phyloP scores from a whole-genome alignment of 2,113 vertebrate species.

The Sciurus niger region DNA sequence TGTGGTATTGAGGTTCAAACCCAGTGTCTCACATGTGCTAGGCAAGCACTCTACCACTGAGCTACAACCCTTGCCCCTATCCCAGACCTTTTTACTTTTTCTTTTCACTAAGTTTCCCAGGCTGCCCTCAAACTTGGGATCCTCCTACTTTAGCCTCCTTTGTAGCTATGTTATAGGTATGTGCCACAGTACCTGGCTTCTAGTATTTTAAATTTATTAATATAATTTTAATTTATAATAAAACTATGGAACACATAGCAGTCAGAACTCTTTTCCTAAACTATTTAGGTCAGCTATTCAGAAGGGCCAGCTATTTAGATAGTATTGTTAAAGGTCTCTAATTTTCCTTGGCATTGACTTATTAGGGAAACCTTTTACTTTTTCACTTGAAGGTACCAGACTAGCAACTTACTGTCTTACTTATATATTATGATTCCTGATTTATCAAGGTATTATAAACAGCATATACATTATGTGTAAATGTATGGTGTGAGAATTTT shows the following conservation, averaged over 20 bases:
- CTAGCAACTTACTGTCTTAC: neutral
- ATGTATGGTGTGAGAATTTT: neutral
- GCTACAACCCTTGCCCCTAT: too few relatives aligned
- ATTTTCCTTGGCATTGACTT: conserved; percentile 66
- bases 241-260: conserved; percentile 60
- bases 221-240: conserved; percentile 69
- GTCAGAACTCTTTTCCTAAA: conserved; percentile 63
- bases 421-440: neutral
- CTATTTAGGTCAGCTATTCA: neutral
- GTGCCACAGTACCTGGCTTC: neutral
- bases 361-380: conserved; percentile 56
- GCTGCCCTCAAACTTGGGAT: too few relatives aligned
- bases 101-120: neutral
- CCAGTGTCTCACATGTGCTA: too few relatives aligned
- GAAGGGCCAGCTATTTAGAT: conserved; percentile 59
- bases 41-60: too few relatives aligned
- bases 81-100: neutral
- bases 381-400: neutral
- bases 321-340: conserved; percentile 55
- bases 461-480: neutral
- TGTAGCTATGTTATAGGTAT: neutral
- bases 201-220: conserved; percentile 84
- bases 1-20: too few relatives aligned
- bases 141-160: too few relatives aligned
- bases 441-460: neutral